These are phyloP conservation scores for Glaucopsyche alexis DNA, from an alignment of 2,888 invertebrate genomes.

Conservation along the genomic window DNA sequence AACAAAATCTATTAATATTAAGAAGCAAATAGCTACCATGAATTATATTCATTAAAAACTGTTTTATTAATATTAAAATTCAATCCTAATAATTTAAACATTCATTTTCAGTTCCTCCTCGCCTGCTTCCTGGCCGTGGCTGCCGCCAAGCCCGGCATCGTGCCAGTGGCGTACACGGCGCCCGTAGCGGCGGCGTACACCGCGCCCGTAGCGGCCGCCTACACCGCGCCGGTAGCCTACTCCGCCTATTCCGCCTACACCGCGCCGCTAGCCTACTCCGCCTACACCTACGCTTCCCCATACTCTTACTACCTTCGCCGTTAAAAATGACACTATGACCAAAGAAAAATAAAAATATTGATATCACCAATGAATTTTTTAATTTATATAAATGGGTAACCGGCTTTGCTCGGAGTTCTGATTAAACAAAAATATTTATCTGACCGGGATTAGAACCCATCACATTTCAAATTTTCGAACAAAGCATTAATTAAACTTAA, in stretches of 20 bases:
- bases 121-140: conserved; percentile 71
- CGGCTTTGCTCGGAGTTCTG: too few species aligned
- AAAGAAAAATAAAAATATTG: background rate
- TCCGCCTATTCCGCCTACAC: conserved; percentile 51
- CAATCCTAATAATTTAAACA: background rate
- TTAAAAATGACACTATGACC: conserved; percentile 34
- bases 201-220: conserved; percentile 48
- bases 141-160: conserved; percentile 58
- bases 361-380: background rate
- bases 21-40: too few species aligned
- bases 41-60: too few species aligned
- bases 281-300: conserved; percentile 56
- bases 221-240: conserved; percentile 59
- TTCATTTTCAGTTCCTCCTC: conserved; percentile 62
- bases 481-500: too few species aligned
- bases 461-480: too few species aligned
- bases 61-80: too few species aligned
- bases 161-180: conserved; percentile 48
- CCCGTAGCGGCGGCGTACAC: conserved; percentile 51
- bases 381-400: too few species aligned
- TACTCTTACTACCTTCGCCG: conserved; percentile 49
- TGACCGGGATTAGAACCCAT: too few species aligned
- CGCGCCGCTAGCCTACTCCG: conserved; percentile 53
- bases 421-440: too few species aligned
- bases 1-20: too few species aligned